Evolutionary conservation across 1,140 invertebrate species (phyloP), one percentile per base, ranked within the genome.

Genomic region (Tetragonula clypearis): DNA sequence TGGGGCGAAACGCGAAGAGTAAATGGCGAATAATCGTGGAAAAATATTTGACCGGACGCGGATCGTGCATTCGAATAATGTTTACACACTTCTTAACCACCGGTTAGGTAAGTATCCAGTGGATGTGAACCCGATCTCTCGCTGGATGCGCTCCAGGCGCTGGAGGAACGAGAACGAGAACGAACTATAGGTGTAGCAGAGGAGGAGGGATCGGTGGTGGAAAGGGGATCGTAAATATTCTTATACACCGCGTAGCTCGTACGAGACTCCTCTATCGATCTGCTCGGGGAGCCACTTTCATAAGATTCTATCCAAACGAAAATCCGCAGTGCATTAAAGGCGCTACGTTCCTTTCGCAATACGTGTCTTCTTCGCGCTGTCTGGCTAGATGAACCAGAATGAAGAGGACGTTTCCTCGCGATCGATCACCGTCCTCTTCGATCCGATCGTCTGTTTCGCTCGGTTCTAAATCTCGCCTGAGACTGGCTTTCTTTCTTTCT

Each of bases 211-310:
- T 60, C 26, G 74, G 30, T 60, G 53, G 30, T 21, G 74, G 56
- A 76, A 76, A 35, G 58, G 30, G 69, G 69, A 49, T 86, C 79
- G 84, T 82, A 89, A 89, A 88, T 89, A 89, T 88, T 85, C 87
- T 88, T 86, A 80, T 88, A 83, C 68, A 82, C 65, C 30, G 41
- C 41, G 60, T 81, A 35, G 73, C 26, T 23, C 68, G 79, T 62
- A 88, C 84, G 77, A 82, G 83, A 53, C 77, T 82, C 79, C 65
- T 66, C 66, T 89, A 88, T 89, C 77, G 87, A 88, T 88, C 87
- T 82, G 69, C 58, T 35, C 66, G 72, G 82, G 72, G 78, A 85
- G 79, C 56, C 69, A 88, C 75, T 88, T 88, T 89, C 80, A 14
- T 86, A 81, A 88, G 87, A 86, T 89, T 86, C 77, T 68, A 72